phyloP scores from a whole-genome alignment of 2,113 vertebrate species.

The Bettongia penicillata region DNA sequence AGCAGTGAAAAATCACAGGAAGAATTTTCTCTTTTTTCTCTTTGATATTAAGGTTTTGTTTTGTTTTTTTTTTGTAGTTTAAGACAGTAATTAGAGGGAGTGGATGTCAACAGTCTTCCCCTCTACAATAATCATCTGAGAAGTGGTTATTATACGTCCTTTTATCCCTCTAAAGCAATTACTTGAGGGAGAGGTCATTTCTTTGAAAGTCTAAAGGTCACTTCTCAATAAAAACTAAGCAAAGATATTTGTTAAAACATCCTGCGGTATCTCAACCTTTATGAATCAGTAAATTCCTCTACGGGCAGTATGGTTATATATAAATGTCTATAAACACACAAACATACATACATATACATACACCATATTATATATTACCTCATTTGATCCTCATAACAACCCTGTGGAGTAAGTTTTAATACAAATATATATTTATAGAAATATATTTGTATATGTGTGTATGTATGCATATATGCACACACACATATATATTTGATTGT shows the following conservation, averaged over 20 bases:
- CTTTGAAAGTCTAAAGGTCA: not conserved
- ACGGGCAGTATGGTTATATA: not conserved
- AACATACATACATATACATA: not conserved
- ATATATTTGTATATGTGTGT: not conserved
- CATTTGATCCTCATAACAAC: not conserved
- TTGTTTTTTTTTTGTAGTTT: not conserved
- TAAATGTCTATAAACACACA: not conserved
- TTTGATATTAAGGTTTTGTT: not conserved
- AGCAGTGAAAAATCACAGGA: not conserved
- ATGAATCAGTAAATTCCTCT: not conserved
- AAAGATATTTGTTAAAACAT: not conserved
- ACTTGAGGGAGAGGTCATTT: not conserved
- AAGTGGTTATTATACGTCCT: not conserved
- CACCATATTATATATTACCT: not conserved
- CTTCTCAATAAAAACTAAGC: not conserved
- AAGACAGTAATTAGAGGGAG: not conserved
- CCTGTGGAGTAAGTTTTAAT: not conserved
- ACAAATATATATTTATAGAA: not conserved
- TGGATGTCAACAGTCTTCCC: not conserved
- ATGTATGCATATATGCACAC: not conserved
- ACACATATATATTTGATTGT: not conserved
- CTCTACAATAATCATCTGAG: not conserved
- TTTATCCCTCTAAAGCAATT: not conserved
- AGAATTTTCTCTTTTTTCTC: not conserved
- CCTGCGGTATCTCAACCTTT: not conserved